A percentile compares a stretch with the other conserved stretches of the same genome.
These are phyloP conservation scores for Heliconius ismenius DNA, from an alignment of 2,888 invertebrate genomes.

Conservation along the genomic window DNA sequence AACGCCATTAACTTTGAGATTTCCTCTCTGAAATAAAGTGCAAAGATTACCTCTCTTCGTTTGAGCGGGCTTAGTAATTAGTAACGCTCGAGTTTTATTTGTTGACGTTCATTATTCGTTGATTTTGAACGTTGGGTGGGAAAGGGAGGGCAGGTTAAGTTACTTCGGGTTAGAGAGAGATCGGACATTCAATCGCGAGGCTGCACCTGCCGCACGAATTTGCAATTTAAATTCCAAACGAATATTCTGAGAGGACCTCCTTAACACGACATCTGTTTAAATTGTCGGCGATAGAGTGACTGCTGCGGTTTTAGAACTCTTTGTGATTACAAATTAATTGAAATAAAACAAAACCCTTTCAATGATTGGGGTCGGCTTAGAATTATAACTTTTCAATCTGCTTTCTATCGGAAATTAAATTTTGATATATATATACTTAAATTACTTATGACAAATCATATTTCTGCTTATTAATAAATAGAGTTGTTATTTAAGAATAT, in stretches of 20 bases:
- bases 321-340: conserved; percentile 78
- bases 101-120: conserved; percentile 81
- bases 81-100: conserved; percentile 82
- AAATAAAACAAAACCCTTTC: conserved; percentile 77
- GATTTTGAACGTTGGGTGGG: conserved; percentile 66
- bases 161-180: conserved; percentile 62
- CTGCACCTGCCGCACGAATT: conserved; percentile 81
- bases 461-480: neutral
- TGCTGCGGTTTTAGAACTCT: conserved; percentile 70
- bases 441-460: neutral
- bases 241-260: conserved; percentile 80
- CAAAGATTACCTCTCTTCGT: conserved; percentile 79
- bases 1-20: conserved; percentile 80
- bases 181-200: conserved; percentile 62
- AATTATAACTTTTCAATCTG: conserved; percentile 41
- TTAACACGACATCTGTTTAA: conserved; percentile 83
- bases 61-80: conserved; percentile 77
- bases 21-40: conserved; percentile 78
- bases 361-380: conserved; percentile 37
- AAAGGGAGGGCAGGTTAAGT: conserved; percentile 55
- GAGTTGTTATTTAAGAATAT: neutral
- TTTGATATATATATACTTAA: conserved; percentile 18
- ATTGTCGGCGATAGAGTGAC: conserved; percentile 79
- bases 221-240: conserved; percentile 81
- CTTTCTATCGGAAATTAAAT: conserved; percentile 26